These are phyloP conservation scores for Pseudorhombus dupliciocellatus DNA, from an alignment of 2,113 vertebrate genomes.

Conservation along the genomic window DNA sequence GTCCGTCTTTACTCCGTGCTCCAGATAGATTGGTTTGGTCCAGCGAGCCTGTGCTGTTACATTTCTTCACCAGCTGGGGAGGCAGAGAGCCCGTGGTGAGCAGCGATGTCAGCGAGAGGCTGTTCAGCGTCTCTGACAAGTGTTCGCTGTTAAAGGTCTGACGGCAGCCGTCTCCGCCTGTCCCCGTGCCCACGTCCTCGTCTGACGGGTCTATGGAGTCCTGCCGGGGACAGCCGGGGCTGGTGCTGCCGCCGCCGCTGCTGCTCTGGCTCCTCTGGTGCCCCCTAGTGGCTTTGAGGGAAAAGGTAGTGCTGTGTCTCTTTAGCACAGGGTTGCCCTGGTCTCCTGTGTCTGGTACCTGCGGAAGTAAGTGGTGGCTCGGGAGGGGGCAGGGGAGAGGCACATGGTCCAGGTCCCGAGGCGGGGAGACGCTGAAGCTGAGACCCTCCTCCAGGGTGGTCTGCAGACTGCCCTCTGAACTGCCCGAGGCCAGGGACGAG, in stretches of 20 bases:
- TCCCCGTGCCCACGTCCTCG: slow-evolving; percentile 81
- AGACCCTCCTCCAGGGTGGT: slow-evolving; percentile 88
- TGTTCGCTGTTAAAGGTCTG: slow-evolving; percentile 85
- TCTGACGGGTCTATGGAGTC: slow-evolving; percentile 91
- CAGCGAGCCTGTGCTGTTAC: slow-evolving; percentile 92
- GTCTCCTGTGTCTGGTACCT: slow-evolving; percentile 10
- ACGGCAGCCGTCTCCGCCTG: slow-evolving; percentile 60
- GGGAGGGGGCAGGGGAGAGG: slow-evolving; percentile 65
- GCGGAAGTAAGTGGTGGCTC: slow-evolving; percentile 21
- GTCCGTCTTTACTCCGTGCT: slow-evolving; percentile 61
- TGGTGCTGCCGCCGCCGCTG: slow-evolving; percentile 83
- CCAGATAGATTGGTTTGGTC: slow-evolving; percentile 62
- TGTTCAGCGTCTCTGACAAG: slow-evolving; percentile 88
- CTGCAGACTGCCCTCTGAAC: slow-evolving; percentile 88
- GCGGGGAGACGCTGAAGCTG: slow-evolving; percentile 83
- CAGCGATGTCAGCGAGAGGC: slow-evolving; percentile 90
- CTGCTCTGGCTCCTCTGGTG: slow-evolving; percentile 92
- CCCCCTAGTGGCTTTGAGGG: slow-evolving; percentile 82
- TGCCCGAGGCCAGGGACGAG: slow-evolving; percentile 84
- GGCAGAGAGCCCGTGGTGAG: slow-evolving; percentile 78
- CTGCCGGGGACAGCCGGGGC: slow-evolving; percentile 84
- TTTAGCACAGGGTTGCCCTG: slow-evolving; percentile 51
- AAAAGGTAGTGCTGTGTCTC: slow-evolving; percentile 61
- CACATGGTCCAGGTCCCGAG: slow-evolving; percentile 73
- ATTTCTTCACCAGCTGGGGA: slow-evolving; percentile 83